phyloP scores from a whole-genome alignment of 1,140 invertebrate genomes.

The Aricia agestis region DNA sequence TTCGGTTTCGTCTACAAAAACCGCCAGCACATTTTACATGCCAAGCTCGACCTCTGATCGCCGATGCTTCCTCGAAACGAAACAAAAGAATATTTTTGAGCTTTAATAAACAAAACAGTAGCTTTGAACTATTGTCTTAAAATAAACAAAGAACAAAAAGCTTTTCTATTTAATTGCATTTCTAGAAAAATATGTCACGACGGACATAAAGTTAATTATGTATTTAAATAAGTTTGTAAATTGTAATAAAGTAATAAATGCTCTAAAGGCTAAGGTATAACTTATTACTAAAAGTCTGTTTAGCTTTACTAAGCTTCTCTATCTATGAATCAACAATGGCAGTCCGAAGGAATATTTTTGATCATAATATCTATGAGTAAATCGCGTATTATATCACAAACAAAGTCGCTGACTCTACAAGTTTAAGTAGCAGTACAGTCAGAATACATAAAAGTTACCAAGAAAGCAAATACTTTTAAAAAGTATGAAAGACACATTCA shows the following conservation, averaged over 20 bases:
- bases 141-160: slow-evolving; percentile 11
- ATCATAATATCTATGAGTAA: no score
- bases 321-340: no score
- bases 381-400: not conserved
- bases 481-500: slow-evolving; percentile 23
- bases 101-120: slow-evolving; percentile 6
- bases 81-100: slow-evolving; percentile 45
- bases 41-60: slow-evolving; percentile 44
- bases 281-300: no score
- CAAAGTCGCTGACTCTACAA: not conserved
- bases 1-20: slow-evolving; percentile 38
- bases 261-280: no score
- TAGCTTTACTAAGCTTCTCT: no score
- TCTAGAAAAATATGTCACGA: not conserved
- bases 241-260: no score
- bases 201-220: no score
- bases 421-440: not conserved
- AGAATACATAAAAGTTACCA: slow-evolving; percentile 11
- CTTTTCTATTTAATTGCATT: not conserved
- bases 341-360: no score
- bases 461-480: slow-evolving; percentile 17
- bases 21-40: slow-evolving; percentile 48
- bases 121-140: slow-evolving; percentile 18
- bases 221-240: no score
- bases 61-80: slow-evolving; percentile 55